Base-by-base conservation (phyloP, 2,888 invertebrate genomes). In the Tipula confusa region DNA sequence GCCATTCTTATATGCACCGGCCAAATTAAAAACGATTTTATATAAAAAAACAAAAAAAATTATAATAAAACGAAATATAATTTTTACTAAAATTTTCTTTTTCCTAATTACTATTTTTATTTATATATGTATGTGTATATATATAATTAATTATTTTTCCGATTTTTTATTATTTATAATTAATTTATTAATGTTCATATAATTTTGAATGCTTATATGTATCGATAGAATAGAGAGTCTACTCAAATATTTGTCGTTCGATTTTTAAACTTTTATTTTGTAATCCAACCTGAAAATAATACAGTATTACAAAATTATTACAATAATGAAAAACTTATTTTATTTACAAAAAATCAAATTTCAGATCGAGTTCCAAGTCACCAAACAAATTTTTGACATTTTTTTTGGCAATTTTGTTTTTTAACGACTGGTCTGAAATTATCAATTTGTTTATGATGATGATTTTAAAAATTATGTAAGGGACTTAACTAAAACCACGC, bases 141-240 rank as follows among this genome's bases (percentile, higher is more conserved):
- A 64, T 64, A 24, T 64, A 24, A 64, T 64, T 64, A 24, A 24
- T 24, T n/a, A n/a, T n/a, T n/a, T n/a, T 64, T 64, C 24, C 64
- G 64, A n/a, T 64, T 64, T 64, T 7, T 64, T 64, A n/a, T 24
- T 64, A 64, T 64, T 64, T 64, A 64, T 64, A 64, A 64, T 64
- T 64, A 64, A 13, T 64, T 5, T 64, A 24, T 64, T 64, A n/a
- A 9, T 64, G 43, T 43, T 43, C 11, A 24, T 24, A 24, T 64
- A 64, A 24, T 64, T 64, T 64, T 64, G 18, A 64, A 64, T 64
- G 64, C 64, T 64, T 64, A 24, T 43, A 15, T 43, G n/a, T 43
- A 43, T n/a, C n/a, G n/a, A n/a, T 43, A 43, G 43, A 24, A 64
- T 64, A n/a, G n/a, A n/a, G n/a, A n/a, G 64, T 64, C 64, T 64